These are phyloP conservation scores for Sacculina carcini DNA, from an alignment of 2,888 invertebrate genomes.

Conservation along the genomic window DNA sequence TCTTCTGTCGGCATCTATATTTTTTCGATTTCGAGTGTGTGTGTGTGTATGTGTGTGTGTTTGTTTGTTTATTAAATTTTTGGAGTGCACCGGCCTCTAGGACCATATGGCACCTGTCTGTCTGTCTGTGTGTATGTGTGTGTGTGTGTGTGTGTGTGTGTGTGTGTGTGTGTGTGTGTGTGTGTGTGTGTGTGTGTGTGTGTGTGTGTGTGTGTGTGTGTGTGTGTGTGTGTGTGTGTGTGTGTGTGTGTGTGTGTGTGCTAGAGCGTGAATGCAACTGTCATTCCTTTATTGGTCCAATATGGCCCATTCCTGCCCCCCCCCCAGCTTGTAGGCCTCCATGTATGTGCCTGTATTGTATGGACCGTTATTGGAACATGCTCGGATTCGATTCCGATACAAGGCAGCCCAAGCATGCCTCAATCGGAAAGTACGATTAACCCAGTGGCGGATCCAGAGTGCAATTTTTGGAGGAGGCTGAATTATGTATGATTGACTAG, in stretches of 20 bases:
- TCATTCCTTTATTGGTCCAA: neutral
- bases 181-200: conserved; percentile 7
- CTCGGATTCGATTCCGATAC: neutral
- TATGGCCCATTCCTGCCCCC: too few relatives aligned
- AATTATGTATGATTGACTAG: too few relatives aligned
- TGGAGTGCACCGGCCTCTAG: too few relatives aligned
- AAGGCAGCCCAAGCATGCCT: neutral
- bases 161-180: neutral
- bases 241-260: neutral
- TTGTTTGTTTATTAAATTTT: too few relatives aligned
- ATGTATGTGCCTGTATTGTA: neutral
- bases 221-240: too few relatives aligned
- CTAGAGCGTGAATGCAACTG: neutral
- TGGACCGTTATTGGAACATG: neutral
- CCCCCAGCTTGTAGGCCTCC: neutral
- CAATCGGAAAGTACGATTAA: neutral
- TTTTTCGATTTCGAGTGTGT: neutral
- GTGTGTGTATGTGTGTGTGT: too few relatives aligned
- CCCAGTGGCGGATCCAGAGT: too few relatives aligned
- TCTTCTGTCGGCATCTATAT: neutral
- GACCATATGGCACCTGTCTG: too few relatives aligned
- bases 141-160: neutral
- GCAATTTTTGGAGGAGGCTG: too few relatives aligned
- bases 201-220: conserved; percentile 1
- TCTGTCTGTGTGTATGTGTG: too few relatives aligned